Base-by-base conservation (phyloP, 64 coral and sea anemone species). In the Platygyra sinensis region DNA sequence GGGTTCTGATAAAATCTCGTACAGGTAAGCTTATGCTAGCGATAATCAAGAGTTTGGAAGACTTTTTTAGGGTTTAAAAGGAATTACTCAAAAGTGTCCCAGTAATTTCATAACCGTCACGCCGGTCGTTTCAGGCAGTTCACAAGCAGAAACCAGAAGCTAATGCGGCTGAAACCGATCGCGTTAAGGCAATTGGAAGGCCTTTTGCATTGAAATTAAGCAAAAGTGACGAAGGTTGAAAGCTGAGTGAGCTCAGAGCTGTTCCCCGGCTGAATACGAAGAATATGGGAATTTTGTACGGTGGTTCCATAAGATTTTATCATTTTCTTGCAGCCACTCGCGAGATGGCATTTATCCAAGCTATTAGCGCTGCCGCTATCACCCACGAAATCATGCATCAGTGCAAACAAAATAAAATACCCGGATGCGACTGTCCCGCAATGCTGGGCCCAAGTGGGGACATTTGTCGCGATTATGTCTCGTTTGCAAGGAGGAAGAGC, bases 141-240 rank as follows among this genome's bases (percentile, higher is more conserved):
- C 19, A 51, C 62, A 84, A 84, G 71, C 81, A 93, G 62, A 52
- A 76, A 46, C 31, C 78, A 84, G 92, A 74, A 74, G 63, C 67
- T 54, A 46, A 82, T 16, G 77, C 82, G 74, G 86, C 77, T 52
- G 80, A 24, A 22, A 20, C 76, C 6, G 92, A 83, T 85, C 80
- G 55, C 13, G 75, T 39, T 11, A 71, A 57, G 30, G 52, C 91
- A 18, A n/a, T 42, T 19, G 80, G 80, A 30, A 64, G 30, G 60
- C 31, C 80, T 82, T 82, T 65, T 20, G 20, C 19, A 60, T 65
- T 64, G 19, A 82, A 65, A 12, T 71, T 51, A 36, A 49, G 15
- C 19, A 67, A 69, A n/a, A 38, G 20, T 71, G 13, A 62, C n/a
- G 81, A 69, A 17, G 13, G 30, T 24, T 60, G 5, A 25, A 80